Base-by-base conservation (phyloP, 2,888 invertebrate species). In the Lepidonotus clava region DNA sequence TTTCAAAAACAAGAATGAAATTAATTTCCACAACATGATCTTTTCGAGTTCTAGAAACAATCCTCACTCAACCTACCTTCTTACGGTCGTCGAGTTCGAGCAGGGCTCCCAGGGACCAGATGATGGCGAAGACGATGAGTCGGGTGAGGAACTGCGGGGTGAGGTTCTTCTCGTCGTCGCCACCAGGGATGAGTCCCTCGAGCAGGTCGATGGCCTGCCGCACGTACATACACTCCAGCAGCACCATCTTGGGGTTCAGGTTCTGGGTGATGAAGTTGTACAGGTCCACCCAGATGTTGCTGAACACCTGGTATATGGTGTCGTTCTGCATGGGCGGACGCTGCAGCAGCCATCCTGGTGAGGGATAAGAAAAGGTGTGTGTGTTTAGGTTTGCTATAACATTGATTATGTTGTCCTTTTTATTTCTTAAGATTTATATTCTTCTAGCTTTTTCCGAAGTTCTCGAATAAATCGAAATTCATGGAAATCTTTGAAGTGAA, bases 51-150 rank as follows among this genome's bases (percentile, higher is more conserved):
- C n/a, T n/a, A n/a, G n/a, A n/a, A n/a, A n/a, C n/a, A n/a, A n/a
- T n/a, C n/a, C n/a, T n/a, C n/a, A n/a, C n/a, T n/a, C n/a, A n/a
- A n/a, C n/a, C n/a, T 92, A 97, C 97, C 93, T 97, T 97, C 56
- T 95, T 92, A 92, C 98, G 96, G 94, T 98, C 98, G 0, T 95
- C 95, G 11, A 96, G 96, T 94, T 98, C 98, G 41, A 99, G 95
- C 89, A 98, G 96, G 0, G 98, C 97, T 34, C 99, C 99, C 90
- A 98, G 96, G 11, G 98, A 97, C 98, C 99, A 99, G 91, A 97
- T 96, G 86, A 98, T 94, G 41, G 97, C 95, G 93, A 99, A 99
- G 4, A 98, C 96, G 92, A 97, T 98, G 83, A 98, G 95, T 90
- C 97, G 97, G 88, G 96, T 96, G 85, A 98, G 95, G 94, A 98